phyloP scores from a whole-genome alignment of 2,797 vertebrate genomes.

The Anas flavirostris region DNA sequence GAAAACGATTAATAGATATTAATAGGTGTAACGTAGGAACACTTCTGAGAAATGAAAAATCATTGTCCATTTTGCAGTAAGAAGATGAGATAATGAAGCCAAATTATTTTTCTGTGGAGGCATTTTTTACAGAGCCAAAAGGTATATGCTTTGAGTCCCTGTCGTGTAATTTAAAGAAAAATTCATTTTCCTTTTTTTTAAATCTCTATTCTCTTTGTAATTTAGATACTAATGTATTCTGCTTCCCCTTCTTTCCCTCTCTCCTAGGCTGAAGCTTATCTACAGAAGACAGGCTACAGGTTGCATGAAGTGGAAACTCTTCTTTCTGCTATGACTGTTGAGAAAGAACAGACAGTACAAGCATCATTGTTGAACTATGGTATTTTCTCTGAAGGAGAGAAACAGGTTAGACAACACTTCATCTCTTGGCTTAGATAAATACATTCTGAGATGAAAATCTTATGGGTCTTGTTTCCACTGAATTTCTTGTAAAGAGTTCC shows the following conservation, averaged over 20 bases:
- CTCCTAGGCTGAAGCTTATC: constrained; percentile 75
- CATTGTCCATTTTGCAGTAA: background rate
- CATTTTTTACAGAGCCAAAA: background rate
- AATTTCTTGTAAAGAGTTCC: background rate
- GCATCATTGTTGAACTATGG: constrained; percentile 20
- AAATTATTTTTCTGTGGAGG: background rate
- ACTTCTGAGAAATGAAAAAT: background rate
- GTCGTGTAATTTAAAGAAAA: background rate
- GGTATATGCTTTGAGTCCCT: background rate
- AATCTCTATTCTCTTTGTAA: background rate
- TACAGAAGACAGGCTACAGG: constrained; percentile 78
- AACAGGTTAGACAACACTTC: constrained; percentile 61
- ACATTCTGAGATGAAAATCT: background rate
- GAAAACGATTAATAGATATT: background rate
- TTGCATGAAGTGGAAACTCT: constrained; percentile 70
- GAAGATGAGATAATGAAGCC: background rate
- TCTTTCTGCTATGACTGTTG: constrained; percentile 68
- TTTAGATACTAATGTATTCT: background rate
- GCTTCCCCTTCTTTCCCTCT: background rate
- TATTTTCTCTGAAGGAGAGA: background rate
- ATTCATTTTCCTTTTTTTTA: background rate
- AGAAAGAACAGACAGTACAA: constrained; percentile 77
- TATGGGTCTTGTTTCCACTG: background rate
- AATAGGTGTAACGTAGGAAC: background rate
- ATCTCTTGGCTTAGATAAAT: background rate